Percentiles rank a stretch among this genome's conserved stretches.
These are phyloP conservation scores for Scarus forsteni DNA, from an alignment of 2,797 vertebrate species.

Conservation along the genomic window DNA sequence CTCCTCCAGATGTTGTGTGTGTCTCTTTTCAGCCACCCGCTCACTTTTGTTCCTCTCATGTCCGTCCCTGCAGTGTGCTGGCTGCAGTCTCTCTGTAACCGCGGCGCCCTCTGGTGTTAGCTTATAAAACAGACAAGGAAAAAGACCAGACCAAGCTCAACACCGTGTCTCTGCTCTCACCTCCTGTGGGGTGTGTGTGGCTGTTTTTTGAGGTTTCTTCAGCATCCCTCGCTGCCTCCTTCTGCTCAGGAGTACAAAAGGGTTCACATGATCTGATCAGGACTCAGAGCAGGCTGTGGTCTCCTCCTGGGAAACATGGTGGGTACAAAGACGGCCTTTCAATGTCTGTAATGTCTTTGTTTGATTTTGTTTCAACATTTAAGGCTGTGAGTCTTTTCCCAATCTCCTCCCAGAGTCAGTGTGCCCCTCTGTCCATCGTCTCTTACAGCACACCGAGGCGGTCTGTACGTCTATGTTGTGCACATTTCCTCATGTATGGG, in stretches of 20 bases:
- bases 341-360: constrained; percentile 40
- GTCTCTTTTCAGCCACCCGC: constrained; percentile 52
- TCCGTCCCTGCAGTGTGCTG: constrained; percentile 38
- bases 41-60: constrained; percentile 38
- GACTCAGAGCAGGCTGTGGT: constrained; percentile 46
- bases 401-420: constrained; percentile 26
- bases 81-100: constrained; percentile 59
- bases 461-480: constrained; percentile 64
- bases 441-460: constrained; percentile 12
- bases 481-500: constrained; percentile 63
- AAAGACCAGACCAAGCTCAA: constrained; percentile 65
- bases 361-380: constrained; percentile 50
- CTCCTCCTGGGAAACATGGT: constrained; percentile 40
- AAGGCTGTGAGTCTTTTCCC: constrained; percentile 67
- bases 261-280: constrained; percentile 48
- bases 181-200: constrained; percentile 31
- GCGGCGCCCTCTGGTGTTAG: constrained; percentile 76
- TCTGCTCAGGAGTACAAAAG: constrained; percentile 66
- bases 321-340: constrained; percentile 57
- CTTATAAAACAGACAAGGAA: constrained; percentile 81
- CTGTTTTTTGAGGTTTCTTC: constrained; percentile 32
- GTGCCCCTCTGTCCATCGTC: constrained; percentile 24
- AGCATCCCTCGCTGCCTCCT: constrained; percentile 38
- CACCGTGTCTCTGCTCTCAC: constrained; percentile 40
- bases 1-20: constrained; percentile 61